Base-by-base conservation (phyloP, 2,113 vertebrate genomes). In the Forbesichthys agassizii region DNA sequence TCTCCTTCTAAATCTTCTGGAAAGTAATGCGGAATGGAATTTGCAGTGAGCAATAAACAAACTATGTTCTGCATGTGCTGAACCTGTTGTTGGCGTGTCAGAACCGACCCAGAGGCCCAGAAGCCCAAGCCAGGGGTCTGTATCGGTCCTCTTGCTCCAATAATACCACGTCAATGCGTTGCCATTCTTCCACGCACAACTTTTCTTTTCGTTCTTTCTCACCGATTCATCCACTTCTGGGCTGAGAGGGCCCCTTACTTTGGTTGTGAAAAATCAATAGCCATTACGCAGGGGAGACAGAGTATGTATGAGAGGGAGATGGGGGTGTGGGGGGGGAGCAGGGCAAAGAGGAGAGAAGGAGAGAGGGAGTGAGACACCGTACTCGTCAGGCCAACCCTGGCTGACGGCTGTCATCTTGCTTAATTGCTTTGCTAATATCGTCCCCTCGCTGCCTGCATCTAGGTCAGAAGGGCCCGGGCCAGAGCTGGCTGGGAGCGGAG, bases 361-460 rank as follows among this genome's bases (percentile, higher is more conserved):
- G 62, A 52, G 27, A 42, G 78, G 78, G 79, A 68, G 61, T 20
- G 73, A 69, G 59, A 27, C 71, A 69, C 81, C 78, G 66, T 88
- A 82, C 81, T 79, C 73, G 77, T 88, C 88, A 86, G 82, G 85
- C 85, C 80, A 75, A 84, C 86, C 80, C 82, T 82, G 79, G 77
- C 82, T 87, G 85, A 86, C 67, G 84, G 87, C 87, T 91, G 87
- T 89, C 88, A 89, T 89, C 88, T 90, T 81, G 75, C 81, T 90
- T 90, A 90, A 90, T 91, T 90, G 90, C 88, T 86, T 85, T 83
- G 90, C 87, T 91, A 90, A 91, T 91, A 87, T 87, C 87, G 77
- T 89, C 80, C 83, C 77, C 75, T 75, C 81, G 88, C 80, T 82
- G 86, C 68, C 80, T 82, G 83, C 84, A 91, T 89, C 77, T 90